These are phyloP conservation scores for Alfaro cultratus DNA, from an alignment of 2,797 vertebrate species.

Conservation along the genomic window DNA sequence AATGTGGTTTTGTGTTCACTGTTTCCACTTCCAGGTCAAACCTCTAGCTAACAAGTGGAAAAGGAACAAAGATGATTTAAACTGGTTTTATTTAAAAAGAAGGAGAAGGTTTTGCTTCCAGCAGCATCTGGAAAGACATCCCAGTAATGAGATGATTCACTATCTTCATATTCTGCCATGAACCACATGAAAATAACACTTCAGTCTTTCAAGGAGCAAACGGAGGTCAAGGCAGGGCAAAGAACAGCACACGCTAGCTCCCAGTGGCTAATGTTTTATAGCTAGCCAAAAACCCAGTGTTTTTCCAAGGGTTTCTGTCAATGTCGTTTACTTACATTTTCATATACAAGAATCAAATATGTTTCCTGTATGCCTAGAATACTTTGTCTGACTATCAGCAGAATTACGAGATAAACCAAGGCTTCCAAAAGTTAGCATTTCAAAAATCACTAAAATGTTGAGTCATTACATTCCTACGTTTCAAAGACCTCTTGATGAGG, in stretches of 20 bases:
- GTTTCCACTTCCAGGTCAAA: not conserved
- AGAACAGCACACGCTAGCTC: conserved; percentile 1
- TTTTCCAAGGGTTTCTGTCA: not conserved
- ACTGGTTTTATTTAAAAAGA: not conserved
- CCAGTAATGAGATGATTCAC: conserved; percentile 53
- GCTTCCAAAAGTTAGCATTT: not conserved
- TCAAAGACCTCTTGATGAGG: not conserved
- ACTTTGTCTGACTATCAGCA: not conserved
- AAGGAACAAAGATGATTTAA: not conserved
- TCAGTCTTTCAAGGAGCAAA: conserved; percentile 21
- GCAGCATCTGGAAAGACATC: conserved; percentile 61
- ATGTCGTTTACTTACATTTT: not conserved
- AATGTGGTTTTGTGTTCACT: conserved; percentile 23
- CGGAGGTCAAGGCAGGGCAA: not conserved
- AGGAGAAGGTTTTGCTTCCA: conserved; percentile 32
- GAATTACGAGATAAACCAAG: not conserved
- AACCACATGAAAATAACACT: conserved; percentile 41
- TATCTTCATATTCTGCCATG: conserved; percentile 45
- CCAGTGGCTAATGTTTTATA: not conserved
- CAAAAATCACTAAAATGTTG: not conserved
- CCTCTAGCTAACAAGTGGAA: not conserved
- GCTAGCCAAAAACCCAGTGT: not conserved
- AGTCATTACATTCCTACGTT: not conserved
- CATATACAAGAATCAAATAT: not conserved
- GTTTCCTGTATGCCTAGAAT: not conserved